Conservation (phyloP, 2,888 invertebrate genomes). For the Drosophila prolongata region DNA sequence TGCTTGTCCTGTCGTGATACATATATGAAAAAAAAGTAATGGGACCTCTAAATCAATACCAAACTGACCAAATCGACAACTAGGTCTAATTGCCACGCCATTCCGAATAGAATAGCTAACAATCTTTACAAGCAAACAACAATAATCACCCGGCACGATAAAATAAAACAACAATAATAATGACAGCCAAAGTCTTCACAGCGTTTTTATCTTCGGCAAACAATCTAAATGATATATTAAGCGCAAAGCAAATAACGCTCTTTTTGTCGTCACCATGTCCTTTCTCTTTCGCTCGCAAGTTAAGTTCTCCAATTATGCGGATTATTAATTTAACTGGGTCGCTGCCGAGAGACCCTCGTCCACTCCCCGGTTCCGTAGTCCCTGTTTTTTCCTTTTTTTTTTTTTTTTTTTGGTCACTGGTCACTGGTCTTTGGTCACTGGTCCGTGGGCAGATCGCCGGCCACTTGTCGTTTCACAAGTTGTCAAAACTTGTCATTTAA, state of each 20-base stretch:
- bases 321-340: conserved; percentile 84
- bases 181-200: conserved; percentile 71
- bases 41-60: conserved; percentile 30
- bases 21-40: conserved; percentile 65
- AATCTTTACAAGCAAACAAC: conserved; percentile 45
- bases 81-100: conserved; percentile 60
- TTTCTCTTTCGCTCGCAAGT: conserved; percentile 57
- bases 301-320: conserved; percentile 84
- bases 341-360: conserved; percentile 32
- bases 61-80: conserved; percentile 49
- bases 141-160: conserved; percentile 52
- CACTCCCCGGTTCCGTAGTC: background rate
- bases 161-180: conserved; percentile 56
- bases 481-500: conserved; percentile 84
- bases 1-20: conserved; percentile 16
- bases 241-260: conserved; percentile 82
- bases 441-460: conserved; percentile 51
- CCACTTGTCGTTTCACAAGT: conserved; percentile 81
- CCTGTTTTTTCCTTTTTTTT: background rate
- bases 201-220: conserved; percentile 80
- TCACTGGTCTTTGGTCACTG: conserved; percentile 4
- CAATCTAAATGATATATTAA: conserved; percentile 85
- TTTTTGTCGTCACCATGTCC: conserved; percentile 63
- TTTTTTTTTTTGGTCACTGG: conserved; percentile 1
- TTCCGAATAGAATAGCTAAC: conserved; percentile 45